A percentile compares a stretch with the other conserved stretches of the same genome.
These are phyloP conservation scores for Mastigias papua DNA, from an alignment of 30 jellyfish, hydroid and myxozoan species.

Conservation along the genomic window DNA sequence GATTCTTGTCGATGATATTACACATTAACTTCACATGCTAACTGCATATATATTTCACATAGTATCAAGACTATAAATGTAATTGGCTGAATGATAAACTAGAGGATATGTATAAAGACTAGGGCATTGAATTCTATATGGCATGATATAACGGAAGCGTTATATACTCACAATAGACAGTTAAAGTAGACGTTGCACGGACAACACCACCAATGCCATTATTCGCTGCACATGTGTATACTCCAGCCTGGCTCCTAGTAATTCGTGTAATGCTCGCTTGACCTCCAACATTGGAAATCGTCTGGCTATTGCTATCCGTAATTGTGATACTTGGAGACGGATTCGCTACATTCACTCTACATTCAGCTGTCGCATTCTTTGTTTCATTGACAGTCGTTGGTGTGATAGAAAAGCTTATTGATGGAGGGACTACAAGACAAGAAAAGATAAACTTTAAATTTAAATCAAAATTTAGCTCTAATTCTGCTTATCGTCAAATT, in stretches of 20 bases:
- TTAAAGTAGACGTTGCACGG: neutral
- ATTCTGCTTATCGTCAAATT: no score
- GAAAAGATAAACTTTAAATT: neutral
- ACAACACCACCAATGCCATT: neutral
- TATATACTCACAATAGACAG: neutral
- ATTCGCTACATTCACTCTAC: slow-evolving; percentile 36
- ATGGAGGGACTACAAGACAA: slow-evolving; percentile 31
- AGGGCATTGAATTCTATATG: no score
- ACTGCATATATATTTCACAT: no score
- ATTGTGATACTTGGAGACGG: slow-evolving; percentile 39
- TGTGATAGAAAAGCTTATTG: neutral
- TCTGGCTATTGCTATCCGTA: neutral
- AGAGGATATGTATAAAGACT: no score
- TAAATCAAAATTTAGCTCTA: no score
- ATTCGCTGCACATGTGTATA: slow-evolving; percentile 16
- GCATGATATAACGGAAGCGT: no score
- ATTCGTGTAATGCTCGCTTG: neutral
- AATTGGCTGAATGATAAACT: no score
- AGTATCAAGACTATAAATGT: no score
- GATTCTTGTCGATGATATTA: no score
- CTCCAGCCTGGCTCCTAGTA: neutral
- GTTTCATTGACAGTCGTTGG: slow-evolving; percentile 45
- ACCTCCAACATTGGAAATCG: neutral
- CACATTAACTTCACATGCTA: no score
- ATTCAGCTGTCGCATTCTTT: slow-evolving; percentile 2